These are phyloP conservation scores for Pandemis cinnamomeana DNA, from an alignment of 2,888 invertebrate genomes.

Conservation along the genomic window DNA sequence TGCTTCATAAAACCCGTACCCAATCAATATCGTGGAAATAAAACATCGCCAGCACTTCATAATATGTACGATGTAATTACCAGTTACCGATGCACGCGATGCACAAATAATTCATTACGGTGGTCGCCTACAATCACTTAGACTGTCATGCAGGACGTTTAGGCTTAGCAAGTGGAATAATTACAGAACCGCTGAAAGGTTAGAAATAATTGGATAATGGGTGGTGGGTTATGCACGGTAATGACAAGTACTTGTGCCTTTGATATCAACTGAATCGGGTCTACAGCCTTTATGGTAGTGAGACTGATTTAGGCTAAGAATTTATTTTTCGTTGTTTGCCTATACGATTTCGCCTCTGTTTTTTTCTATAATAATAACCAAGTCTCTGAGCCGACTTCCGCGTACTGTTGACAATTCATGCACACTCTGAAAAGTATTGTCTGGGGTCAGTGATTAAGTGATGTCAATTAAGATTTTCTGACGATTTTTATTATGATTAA, in stretches of 20 bases:
- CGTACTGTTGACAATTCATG: background rate
- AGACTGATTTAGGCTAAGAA: background rate
- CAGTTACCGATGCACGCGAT: conserved; percentile 69
- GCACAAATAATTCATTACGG: conserved; percentile 81
- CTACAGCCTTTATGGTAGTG: conserved; percentile 26
- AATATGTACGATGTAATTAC: conserved; percentile 69
- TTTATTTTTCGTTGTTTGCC: no score
- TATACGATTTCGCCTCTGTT: no score
- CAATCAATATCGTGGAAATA: conserved; percentile 33
- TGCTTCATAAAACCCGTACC: background rate
- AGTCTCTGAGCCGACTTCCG: background rate
- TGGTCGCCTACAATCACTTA: conserved; percentile 79
- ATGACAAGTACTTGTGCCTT: conserved; percentile 68
- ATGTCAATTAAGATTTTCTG: background rate
- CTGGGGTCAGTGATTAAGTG: conserved; percentile 27
- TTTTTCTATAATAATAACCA: background rate
- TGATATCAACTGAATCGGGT: conserved; percentile 43
- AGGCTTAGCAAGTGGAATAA: conserved; percentile 72
- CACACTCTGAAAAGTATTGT: conserved; percentile 6
- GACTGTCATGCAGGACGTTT: conserved; percentile 79
- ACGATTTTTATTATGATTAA: no score
- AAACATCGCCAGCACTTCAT: conserved; percentile 59
- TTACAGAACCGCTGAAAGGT: conserved; percentile 77
- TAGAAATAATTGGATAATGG: conserved; percentile 83
- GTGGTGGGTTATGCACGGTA: conserved; percentile 71